A percentile compares a stretch with the other conserved stretches of the same genome.
Conservation (phyloP, 2,797 vertebrate genomes). For the Xenopus petersii region DNA sequence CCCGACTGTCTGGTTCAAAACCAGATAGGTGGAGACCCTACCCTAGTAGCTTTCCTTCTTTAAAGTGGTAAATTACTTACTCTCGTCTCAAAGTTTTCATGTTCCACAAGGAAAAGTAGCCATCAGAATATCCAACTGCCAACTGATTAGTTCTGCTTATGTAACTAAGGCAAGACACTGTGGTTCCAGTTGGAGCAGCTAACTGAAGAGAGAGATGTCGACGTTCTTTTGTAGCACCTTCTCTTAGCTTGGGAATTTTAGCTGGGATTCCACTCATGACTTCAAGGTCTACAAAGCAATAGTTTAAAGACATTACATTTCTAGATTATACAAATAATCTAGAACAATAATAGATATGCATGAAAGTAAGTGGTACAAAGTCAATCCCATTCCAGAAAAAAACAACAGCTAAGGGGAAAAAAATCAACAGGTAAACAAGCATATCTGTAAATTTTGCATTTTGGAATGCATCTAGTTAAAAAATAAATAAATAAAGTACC, state of each 20-base stretch:
- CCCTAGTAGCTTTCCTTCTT: too few species aligned
- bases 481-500: constrained; percentile 66
- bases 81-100: constrained; percentile 90
- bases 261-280: constrained; percentile 83
- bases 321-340: too few species aligned
- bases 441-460: too few species aligned
- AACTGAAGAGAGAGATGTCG: constrained; percentile 89
- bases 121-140: constrained; percentile 88
- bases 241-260: constrained; percentile 85
- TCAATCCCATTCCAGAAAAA: too few species aligned
- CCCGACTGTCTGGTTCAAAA: too few species aligned
- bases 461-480: neutral
- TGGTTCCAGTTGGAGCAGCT: constrained; percentile 73
- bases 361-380: too few species aligned
- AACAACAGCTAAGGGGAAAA: too few species aligned
- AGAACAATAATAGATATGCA: too few species aligned
- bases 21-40: too few species aligned
- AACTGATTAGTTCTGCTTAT: constrained; percentile 88
- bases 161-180: constrained; percentile 78
- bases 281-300: constrained; percentile 76
- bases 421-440: too few species aligned
- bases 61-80: constrained; percentile 65
- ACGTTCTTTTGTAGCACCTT: constrained; percentile 77
- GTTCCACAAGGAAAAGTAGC: constrained; percentile 88
- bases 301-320: too few species aligned